A percentile compares a stretch with the other conserved stretches of the same genome.
These are phyloP conservation scores for Endomychus coccineus DNA, from an alignment of 2,888 invertebrate species.

Conservation along the genomic window DNA sequence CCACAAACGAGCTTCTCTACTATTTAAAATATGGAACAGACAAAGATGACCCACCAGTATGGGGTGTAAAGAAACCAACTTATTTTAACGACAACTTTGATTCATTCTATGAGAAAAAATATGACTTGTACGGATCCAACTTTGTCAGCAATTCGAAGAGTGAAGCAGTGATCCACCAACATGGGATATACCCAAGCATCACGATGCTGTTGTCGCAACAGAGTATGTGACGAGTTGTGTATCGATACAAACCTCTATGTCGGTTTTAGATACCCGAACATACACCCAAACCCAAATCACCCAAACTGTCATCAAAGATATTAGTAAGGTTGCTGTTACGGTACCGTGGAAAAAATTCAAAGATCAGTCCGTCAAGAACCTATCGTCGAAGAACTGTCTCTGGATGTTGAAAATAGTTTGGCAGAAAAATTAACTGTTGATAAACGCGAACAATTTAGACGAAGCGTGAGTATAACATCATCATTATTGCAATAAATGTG, in stretches of 20 bases:
- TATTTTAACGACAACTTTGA: no score
- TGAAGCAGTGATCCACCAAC: slow-evolving; percentile 5
- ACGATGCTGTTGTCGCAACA: slow-evolving; percentile 8
- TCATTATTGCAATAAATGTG: no score
- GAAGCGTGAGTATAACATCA: no score
- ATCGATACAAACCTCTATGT: slow-evolving; percentile 10
- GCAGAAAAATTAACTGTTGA: no score
- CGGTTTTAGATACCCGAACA: slow-evolving; percentile 3
- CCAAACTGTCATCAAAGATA: slow-evolving; percentile 12
- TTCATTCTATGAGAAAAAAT: no score
- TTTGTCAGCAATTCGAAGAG: not conserved
- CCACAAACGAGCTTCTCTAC: no score
- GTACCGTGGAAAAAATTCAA: slow-evolving; percentile 10
- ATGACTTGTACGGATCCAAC: slow-evolving; percentile 1
- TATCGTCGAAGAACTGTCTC: no score
- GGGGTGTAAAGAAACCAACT: no score
- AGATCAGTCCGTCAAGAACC: slow-evolving; percentile 2
- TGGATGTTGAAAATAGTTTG: no score
- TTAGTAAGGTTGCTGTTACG: slow-evolving; percentile 11
- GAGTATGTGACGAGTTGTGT: slow-evolving; percentile 5
- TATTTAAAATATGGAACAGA: no score
- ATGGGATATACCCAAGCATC: slow-evolving; percentile 11
- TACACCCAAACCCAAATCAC: slow-evolving; percentile 9
- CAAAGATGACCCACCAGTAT: no score
- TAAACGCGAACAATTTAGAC: no score